These are phyloP conservation scores for Phanerotoma sp. DNA, from an alignment of 2,888 invertebrate genomes.

Conservation along the genomic window DNA sequence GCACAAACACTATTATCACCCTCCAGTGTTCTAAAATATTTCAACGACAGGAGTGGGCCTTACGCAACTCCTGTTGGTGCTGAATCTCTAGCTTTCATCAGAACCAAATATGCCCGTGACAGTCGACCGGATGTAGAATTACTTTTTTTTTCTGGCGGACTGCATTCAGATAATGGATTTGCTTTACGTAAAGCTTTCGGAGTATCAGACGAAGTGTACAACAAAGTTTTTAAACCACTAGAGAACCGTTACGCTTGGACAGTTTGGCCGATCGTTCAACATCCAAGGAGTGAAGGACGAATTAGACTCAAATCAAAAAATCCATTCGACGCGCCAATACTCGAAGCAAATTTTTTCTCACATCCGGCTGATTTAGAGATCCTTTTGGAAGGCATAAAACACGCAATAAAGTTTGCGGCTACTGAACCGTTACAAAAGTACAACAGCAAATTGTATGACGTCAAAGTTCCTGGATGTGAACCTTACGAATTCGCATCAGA, in stretches of 20 bases:
- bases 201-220: slow-evolving; percentile 53
- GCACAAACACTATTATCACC: slow-evolving; percentile 41
- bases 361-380: slow-evolving; percentile 59
- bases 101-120: slow-evolving; percentile 56
- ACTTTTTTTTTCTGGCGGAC: slow-evolving; percentile 59
- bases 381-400: slow-evolving; percentile 61
- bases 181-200: slow-evolving; percentile 49
- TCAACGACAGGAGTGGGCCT: slow-evolving; percentile 49
- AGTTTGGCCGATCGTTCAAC: slow-evolving; percentile 70
- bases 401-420: slow-evolving; percentile 59
- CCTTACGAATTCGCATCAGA: slow-evolving; percentile 59
- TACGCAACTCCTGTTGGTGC: slow-evolving; percentile 57
- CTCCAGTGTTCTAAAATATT: slow-evolving; percentile 49
- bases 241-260: slow-evolving; percentile 57
- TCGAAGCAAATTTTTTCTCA: slow-evolving; percentile 79
- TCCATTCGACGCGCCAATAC: slow-evolving; percentile 70
- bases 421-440: slow-evolving; percentile 59
- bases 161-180: slow-evolving; percentile 59
- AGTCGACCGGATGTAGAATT: slow-evolving; percentile 55
- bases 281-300: slow-evolving; percentile 71
- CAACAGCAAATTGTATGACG: slow-evolving; percentile 53
- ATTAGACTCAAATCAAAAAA: slow-evolving; percentile 69
- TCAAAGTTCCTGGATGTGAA: slow-evolving; percentile 63
- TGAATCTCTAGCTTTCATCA: slow-evolving; percentile 56
- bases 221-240: slow-evolving; percentile 56